These are phyloP conservation scores for Lepidothrix coronata DNA, from an alignment of 2,113 vertebrate genomes.

Conservation along the genomic window DNA sequence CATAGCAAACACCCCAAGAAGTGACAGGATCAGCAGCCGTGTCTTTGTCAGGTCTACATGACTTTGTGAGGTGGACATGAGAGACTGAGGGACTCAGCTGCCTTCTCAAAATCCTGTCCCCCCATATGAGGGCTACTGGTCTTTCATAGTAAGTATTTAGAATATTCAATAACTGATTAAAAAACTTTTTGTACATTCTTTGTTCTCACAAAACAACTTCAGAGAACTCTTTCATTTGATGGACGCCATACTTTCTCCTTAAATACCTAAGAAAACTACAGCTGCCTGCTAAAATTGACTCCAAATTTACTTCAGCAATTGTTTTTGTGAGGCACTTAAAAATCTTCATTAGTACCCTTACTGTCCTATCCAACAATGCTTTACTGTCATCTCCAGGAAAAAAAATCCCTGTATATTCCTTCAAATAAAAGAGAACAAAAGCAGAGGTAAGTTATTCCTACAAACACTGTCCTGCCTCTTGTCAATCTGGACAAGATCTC, in stretches of 20 bases:
- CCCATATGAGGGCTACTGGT: neutral
- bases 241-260: neutral
- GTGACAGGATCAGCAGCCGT: neutral
- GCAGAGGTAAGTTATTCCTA: neutral
- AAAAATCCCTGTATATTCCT: neutral
- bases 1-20: rapidly evolving
- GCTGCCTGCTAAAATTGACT: neutral
- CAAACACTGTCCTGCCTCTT: neutral
- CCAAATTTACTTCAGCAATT: neutral
- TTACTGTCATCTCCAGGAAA: neutral
- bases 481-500: neutral
- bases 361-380: neutral
- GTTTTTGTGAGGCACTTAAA: neutral
- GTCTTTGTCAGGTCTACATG: neutral
- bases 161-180: neutral
- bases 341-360: neutral
- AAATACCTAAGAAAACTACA: neutral
- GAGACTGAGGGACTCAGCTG: neutral
- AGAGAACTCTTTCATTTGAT: neutral
- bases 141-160: neutral
- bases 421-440: neutral
- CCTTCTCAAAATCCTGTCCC: neutral
- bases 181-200: neutral
- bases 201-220: neutral
- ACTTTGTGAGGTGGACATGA: neutral